Evolutionary conservation across 2,888 invertebrate species (phyloP).

Genomic region (Eristalis tenax): DNA sequence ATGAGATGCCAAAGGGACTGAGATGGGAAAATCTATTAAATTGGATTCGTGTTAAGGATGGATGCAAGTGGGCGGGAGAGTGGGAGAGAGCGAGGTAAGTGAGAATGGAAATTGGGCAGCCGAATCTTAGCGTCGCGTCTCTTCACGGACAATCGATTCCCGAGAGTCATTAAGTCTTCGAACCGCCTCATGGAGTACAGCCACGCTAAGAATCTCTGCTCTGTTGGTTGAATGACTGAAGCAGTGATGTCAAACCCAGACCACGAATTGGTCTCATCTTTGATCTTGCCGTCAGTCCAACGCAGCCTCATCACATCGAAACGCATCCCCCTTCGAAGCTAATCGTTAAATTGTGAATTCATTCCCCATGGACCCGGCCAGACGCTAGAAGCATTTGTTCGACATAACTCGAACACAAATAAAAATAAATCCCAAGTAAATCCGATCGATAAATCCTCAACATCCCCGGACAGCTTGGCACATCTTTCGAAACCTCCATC

Average conservation of each 20-base stretch:
- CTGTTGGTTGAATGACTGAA: too few relatives aligned
- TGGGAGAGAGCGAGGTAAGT: not conserved
- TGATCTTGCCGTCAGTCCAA: not conserved
- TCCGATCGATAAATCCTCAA: conserved; percentile 45
- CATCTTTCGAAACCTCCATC: conserved; percentile 29
- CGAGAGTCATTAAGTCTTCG: too few relatives aligned
- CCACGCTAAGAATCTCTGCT: too few relatives aligned
- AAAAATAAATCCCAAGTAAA: conserved; percentile 43
- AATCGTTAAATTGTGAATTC: not conserved
- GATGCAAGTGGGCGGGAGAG: not conserved
- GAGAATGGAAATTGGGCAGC: not conserved
- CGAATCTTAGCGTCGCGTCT: too few relatives aligned
- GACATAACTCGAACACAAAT: conserved; percentile 35
- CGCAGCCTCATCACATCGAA: not conserved
- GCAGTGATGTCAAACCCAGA: too few relatives aligned
- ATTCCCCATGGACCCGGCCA: not conserved
- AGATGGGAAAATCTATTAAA: conserved; percentile 11
- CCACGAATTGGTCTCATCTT: too few relatives aligned
- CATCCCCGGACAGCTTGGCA: conserved; percentile 25
- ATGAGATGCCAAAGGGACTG: not conserved
- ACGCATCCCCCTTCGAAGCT: not conserved
- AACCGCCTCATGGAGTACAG: too few relatives aligned
- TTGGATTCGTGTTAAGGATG: conserved; percentile 7
- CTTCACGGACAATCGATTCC: too few relatives aligned
- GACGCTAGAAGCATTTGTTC: conserved; percentile 28